Base-by-base conservation (phyloP, 2,888 invertebrate genomes). In the Drosophila melanosoma region DNA sequence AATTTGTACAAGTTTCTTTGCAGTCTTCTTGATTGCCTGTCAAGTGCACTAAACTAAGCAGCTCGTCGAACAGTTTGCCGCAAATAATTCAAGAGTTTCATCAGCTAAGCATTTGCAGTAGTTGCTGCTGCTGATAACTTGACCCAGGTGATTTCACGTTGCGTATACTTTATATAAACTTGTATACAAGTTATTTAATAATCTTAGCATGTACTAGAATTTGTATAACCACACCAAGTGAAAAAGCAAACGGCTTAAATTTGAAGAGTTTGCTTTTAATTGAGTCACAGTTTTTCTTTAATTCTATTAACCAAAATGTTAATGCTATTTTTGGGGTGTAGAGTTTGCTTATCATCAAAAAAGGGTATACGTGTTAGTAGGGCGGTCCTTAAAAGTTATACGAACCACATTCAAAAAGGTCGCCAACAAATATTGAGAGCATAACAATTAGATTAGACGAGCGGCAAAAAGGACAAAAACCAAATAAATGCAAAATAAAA, bases 361-460 rank as follows among this genome's bases (percentile, higher is more conserved):
- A 42, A 58, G 40, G 35, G 35, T 54, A 20, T 35, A 38, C 17
- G 17, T 26, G 11, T 23, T 15, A 12, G 48, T 29, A 17, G 11
- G 17, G 1, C 20, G 45, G 40, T 32, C 63, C 56, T 77, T 70
- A 66, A 79, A 79, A 77, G 76, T 80, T 66, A 67, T 66, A 70
- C 33, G 62, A 40, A 45, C 70, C 54, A 48, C 56, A 49, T 52
- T 29, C 56, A 23, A 65, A 80, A 80, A 60, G 76, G 80, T 70
- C 60, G 52, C 48, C 36, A 56, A 69, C 40, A 53, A 33, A 23
- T 79, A 77, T 65, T 56, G 59, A 75, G 58, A 75, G 38, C 76
- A 52, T 53, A 76, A 66, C 76, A 76, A 77, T 80, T 77, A 76
- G 63, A 79, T 76, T 79, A 74, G 60, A 58, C 26, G 48, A 36